Base-by-base conservation (phyloP, 2,113 vertebrate genomes). In the Muntiacus muntjak region DNA sequence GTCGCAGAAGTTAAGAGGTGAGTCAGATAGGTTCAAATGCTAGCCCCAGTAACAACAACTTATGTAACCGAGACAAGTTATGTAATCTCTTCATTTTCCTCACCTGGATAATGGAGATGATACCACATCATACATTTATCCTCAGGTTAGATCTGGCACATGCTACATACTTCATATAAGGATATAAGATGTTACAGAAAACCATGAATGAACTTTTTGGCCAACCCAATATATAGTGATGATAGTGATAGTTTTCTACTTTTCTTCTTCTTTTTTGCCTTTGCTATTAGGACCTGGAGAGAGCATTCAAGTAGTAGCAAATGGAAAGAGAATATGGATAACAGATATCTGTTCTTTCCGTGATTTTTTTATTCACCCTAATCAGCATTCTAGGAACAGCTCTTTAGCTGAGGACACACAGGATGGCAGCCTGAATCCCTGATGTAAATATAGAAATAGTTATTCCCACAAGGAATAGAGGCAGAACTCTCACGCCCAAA, bases 361-460 rank as follows among this genome's bases (percentile, higher is more conserved):
- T 87, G 30, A 87, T 58, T 28, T 81, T 84, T 97, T 78, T 89
- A 86, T 89, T 79, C 26, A 52, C 15, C 14, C 71, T 76, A 79
- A 67, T 92, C 76, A 92, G 45, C 67, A 87, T 45, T 79, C 19
- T 15, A 96, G 64, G 14, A 87, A 89, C 1, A 54, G 71, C 86
- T 94, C 57, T 81, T 54, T 76, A 89, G 87, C 94, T 43, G 10
- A 88, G 83, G 58, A 90, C 58, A 90, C 30, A 86, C 2, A 57
- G 5, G 76, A 90, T 78, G 14, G n/a, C 33, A 89, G 57, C 57
- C 57, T 16, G 57, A 87, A 89, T 57, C 60, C 25, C 57, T 97
- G 87, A 95, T n/a, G 13, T 95, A 97, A 98, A 91, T 81, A n/a
- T 60, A 95, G 90, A 96, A 87, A 96, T 40, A 79, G 76, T 81